A percentile compares a stretch with the other conserved stretches of the same genome.
These are phyloP conservation scores for Patagioenas fasciata DNA, from an alignment of 2,113 vertebrate species.

Conservation along the genomic window DNA sequence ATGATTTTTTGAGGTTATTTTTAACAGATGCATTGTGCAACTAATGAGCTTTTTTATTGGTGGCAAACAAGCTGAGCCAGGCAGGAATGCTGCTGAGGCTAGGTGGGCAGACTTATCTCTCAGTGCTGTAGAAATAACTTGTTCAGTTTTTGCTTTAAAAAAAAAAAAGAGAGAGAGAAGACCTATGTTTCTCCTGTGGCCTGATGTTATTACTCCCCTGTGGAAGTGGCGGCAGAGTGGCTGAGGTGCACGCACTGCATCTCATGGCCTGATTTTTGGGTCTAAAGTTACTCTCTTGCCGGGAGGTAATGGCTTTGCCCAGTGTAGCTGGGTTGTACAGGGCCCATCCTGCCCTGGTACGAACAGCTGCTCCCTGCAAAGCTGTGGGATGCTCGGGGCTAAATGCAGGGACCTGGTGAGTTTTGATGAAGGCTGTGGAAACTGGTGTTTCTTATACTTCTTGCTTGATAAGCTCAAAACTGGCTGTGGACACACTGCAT, in stretches of 20 bases:
- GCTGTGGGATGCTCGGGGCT: background rate
- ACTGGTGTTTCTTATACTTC: background rate
- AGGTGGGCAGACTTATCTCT: background rate
- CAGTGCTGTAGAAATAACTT: background rate
- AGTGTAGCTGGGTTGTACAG: rapidly evolving
- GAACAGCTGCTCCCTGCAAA: background rate
- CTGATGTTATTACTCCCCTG: background rate
- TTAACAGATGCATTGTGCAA: slow-evolving; percentile 43
- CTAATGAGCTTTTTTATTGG: slow-evolving; percentile 60
- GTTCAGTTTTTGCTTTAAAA: background rate
- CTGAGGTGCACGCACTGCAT: background rate
- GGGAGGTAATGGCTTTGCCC: background rate
- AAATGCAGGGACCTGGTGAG: background rate
- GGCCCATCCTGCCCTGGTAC: background rate
- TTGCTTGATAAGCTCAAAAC: background rate
- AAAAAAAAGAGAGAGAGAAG: background rate
- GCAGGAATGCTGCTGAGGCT: slow-evolving; percentile 17
- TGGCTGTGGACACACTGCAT: background rate
- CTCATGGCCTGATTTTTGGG: background rate
- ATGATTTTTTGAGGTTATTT: slow-evolving; percentile 48
- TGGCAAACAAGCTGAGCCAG: slow-evolving; percentile 27
- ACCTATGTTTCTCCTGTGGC: background rate
- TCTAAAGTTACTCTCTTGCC: background rate
- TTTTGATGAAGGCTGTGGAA: background rate
- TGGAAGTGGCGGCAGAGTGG: background rate